Evolutionary conservation across 2,797 vertebrate species (phyloP).

Genomic region (Ptychobarbus kaznakovi): DNA sequence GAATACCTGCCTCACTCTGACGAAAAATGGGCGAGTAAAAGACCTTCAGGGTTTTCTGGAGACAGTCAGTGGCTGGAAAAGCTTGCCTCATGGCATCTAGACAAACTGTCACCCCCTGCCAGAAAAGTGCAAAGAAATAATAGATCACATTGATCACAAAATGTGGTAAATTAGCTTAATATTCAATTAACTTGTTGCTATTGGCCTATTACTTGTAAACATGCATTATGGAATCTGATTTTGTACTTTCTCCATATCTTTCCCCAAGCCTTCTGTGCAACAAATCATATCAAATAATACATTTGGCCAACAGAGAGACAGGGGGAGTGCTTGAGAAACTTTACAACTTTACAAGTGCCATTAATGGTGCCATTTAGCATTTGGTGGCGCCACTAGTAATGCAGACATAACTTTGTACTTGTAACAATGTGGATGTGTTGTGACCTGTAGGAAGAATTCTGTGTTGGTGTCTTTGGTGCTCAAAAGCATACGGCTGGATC

Average conservation of each 20-base stretch:
- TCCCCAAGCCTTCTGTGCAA: not conserved
- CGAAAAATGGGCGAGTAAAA: conserved; percentile 71
- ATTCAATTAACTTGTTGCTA: not conserved
- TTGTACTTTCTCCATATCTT: not conserved
- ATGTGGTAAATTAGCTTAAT: not conserved
- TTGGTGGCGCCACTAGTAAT: not conserved
- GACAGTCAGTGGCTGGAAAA: conserved; percentile 76
- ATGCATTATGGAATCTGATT: not conserved
- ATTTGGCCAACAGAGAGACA: not conserved
- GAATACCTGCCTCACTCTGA: conserved; percentile 76
- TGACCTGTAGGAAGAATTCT: conserved; percentile 82
- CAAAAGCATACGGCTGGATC: conserved; percentile 75
- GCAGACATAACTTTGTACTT: not conserved
- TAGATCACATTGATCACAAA: not conserved
- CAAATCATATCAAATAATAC: not conserved
- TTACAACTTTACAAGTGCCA: not conserved
- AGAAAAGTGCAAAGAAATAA: conserved; percentile 36
- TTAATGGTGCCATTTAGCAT: not conserved
- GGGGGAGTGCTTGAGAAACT: not conserved
- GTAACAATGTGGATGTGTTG: not conserved
- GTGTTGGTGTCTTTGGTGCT: conserved; percentile 75
- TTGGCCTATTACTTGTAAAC: not conserved
- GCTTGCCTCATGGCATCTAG: conserved; percentile 74
- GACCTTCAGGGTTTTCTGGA: conserved; percentile 76
- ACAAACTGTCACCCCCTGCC: conserved; percentile 84